Percentiles rank a stretch among this genome's conserved stretches.
phyloP scores from a whole-genome alignment of 2,113 vertebrate species.

The Poecile atricapillus region DNA sequence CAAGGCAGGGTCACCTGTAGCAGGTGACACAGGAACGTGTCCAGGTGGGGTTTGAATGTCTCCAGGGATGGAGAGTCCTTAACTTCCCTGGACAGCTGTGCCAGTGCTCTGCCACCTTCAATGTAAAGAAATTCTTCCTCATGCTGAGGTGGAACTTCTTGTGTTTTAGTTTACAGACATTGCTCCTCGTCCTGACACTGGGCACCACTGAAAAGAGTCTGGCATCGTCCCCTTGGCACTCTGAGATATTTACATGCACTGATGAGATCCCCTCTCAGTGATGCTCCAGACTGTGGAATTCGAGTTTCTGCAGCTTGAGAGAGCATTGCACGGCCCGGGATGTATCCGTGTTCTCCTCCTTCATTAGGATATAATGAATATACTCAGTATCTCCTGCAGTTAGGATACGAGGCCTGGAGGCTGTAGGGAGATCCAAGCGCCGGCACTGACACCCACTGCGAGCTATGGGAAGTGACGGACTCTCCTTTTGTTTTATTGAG shows the following conservation, averaged over 20 bases:
- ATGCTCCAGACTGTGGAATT: not conserved
- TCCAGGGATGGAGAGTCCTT: not conserved
- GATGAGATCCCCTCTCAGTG: not conserved
- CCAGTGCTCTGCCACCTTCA: not conserved
- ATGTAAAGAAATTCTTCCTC: too few relatives aligned
- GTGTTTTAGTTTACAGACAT: rapidly evolving
- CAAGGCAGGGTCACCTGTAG: not conserved
- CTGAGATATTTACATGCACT: rapidly evolving
- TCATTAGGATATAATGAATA: rapidly evolving
- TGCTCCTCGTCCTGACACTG: rapidly evolving
- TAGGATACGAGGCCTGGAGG: rapidly evolving
- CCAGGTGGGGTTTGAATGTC: not conserved
- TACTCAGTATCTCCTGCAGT: rapidly evolving
- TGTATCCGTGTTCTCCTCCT: rapidly evolving
- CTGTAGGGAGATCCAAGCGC: rapidly evolving
- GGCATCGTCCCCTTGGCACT: not conserved
- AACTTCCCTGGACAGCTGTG: not conserved
- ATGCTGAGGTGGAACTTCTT: not conserved
- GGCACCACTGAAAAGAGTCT: too few relatives aligned
- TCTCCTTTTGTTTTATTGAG: not conserved
- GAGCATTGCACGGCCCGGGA: not conserved
- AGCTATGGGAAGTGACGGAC: rapidly evolving
- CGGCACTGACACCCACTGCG: rapidly evolving
- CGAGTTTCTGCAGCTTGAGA: rapidly evolving
- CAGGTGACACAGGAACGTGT: not conserved